phyloP scores from a whole-genome alignment of 1,140 invertebrate species.

The Sinella curviseta region DNA sequence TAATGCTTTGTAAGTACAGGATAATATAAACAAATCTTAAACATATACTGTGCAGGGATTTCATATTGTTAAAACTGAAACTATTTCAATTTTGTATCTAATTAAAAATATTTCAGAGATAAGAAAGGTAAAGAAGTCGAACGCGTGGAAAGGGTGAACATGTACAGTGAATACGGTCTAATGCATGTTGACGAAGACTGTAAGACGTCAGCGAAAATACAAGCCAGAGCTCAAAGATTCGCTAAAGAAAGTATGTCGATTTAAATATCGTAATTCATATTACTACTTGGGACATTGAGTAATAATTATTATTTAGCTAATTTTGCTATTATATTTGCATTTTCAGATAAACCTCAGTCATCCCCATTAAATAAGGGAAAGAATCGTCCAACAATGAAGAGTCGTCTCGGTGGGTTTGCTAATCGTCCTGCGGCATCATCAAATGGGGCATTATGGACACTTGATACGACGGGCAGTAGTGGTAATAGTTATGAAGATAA shows the following conservation, averaged over 20 bases:
- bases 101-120: too few species aligned
- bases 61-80: too few species aligned
- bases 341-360: background rate
- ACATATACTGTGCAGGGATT: background rate
- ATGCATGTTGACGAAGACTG: conserved; percentile 56
- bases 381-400: conserved; percentile 38
- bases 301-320: background rate
- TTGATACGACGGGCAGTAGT: conserved; percentile 61
- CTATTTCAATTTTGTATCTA: too few species aligned
- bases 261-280: conserved; percentile 2
- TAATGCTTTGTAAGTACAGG: background rate
- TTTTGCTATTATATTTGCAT: too few species aligned
- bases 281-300: background rate
- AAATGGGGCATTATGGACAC: conserved; percentile 51
- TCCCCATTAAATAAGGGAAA: background rate
- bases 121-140: background rate
- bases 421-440: background rate
- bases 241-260: conserved; percentile 52
- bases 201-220: conserved; percentile 69
- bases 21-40: background rate
- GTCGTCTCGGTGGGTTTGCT: conserved; percentile 46
- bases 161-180: conserved; percentile 69
- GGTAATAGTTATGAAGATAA: conserved; percentile 61
- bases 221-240: conserved; percentile 82
- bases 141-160: conserved; percentile 54